These are phyloP conservation scores for Nasonia giraulti DNA, from an alignment of 1,140 invertebrate species.

Conservation along the genomic window DNA sequence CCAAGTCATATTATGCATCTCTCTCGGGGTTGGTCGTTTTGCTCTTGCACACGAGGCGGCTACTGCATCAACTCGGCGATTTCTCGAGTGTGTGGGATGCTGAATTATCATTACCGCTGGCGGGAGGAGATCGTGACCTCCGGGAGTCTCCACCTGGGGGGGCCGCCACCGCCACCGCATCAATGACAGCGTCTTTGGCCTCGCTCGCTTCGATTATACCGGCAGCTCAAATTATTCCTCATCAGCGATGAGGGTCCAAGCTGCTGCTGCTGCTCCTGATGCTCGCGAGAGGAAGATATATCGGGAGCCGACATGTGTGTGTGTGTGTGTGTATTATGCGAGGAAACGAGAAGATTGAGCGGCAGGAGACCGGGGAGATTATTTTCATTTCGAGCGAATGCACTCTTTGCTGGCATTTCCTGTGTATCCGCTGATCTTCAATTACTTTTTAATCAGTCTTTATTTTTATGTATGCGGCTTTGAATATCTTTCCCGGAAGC, in stretches of 20 bases:
- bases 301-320: neutral
- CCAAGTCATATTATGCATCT: neutral
- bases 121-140: conserved; percentile 22
- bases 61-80: conserved; percentile 12
- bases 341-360: conserved; percentile 7
- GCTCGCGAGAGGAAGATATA: conserved; percentile 10
- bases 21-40: neutral
- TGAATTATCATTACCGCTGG: conserved; percentile 19
- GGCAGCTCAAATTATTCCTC: conserved; percentile 26
- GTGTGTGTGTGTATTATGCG: neutral
- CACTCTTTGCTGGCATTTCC: neutral
- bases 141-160: conserved; percentile 37
- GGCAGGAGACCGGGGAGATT: conserved; percentile 1
- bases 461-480: neutral
- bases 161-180: neutral
- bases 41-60: neutral
- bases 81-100: conserved; percentile 9
- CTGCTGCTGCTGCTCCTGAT: no score
- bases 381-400: conserved; percentile 22
- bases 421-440: neutral
- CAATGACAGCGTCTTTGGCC: conserved; percentile 30
- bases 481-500: no score
- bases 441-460: neutral
- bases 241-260: neutral
- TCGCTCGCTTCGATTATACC: conserved; percentile 37